Evolutionary conservation across 2,797 vertebrate genomes (phyloP), one percentile per base, ranked within the genome.

Genomic region (Clarias platycephalus): DNA sequence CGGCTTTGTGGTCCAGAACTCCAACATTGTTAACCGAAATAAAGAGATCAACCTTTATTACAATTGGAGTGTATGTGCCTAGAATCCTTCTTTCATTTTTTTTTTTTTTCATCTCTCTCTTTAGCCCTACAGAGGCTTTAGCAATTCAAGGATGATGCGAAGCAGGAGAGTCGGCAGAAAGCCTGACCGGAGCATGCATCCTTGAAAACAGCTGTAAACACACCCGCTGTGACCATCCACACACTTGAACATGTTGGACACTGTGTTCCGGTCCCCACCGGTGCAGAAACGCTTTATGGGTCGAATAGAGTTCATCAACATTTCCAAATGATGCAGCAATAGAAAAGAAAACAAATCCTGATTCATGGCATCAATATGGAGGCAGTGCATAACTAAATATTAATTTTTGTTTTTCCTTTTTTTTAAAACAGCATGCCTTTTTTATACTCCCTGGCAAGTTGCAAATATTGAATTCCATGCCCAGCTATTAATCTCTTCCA

Each of bases 401-500:
- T 87, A 82, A 80, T 85, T 64, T 72, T 34, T 37, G 1, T 68
- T 63, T 83, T 80, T 80, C 44, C 44, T 83, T 44, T 26, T 72
- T 83, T 87, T 83, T 82, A 22, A 74, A 81, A 26, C 82, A 37
- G 53, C 67, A 22, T 60, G 81, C 82, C 86, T 86, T 76, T 74
- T 77, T 85, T 26, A 82, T 75, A 83, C 75, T 44, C 75, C 4
- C 68, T 66, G 71, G 86, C 87, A 85, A 84, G 80, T 84, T 87
- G 85, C 81, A 82, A 89, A 88, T 88, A 90, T 90, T 90, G 87
- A 87, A 89, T 86, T 79, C 85, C 49, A 81, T 79, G 57, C 88
- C 80, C 85, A 88, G 83, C 86, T 87, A 91, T 90, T 88, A 89
- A 91, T 91, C 88, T 91, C 88, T 84, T 77, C 86, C 81, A 88